Evolutionary conservation across 2,113 vertebrate genomes (phyloP).

Genomic region (Atrichornis clamosus): DNA sequence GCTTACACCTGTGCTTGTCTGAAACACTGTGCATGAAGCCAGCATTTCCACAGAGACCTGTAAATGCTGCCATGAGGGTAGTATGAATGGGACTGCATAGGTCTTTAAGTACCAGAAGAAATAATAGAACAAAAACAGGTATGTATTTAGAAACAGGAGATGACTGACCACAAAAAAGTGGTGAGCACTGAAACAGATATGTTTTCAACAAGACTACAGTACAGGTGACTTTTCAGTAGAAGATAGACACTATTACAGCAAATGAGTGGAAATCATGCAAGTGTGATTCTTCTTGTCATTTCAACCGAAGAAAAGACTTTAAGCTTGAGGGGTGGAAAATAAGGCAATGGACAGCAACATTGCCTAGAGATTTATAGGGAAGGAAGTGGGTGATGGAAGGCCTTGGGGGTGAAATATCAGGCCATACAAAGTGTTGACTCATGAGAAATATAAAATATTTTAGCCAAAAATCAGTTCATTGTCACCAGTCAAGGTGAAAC

Average conservation of each 20-base stretch:
- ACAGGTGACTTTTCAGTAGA: background rate
- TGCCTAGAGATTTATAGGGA: background rate
- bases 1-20: background rate
- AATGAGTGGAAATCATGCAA: background rate
- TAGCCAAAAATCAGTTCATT: background rate
- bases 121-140: background rate
- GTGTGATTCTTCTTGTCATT: background rate
- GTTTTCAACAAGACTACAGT: background rate
- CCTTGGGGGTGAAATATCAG: background rate
- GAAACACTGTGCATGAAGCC: background rate
- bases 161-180: background rate
- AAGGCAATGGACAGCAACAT: background rate
- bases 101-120: background rate
- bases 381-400: background rate
- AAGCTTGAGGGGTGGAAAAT: background rate
- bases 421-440: background rate
- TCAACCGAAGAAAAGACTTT: background rate
- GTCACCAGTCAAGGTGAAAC: background rate
- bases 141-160: background rate
- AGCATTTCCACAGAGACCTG: background rate
- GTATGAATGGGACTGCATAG: background rate
- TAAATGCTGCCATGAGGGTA: background rate
- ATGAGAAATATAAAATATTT: background rate
- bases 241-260: background rate
- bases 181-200: background rate